These are phyloP conservation scores for Hyppa rectilinea DNA, from an alignment of 2,888 invertebrate genomes.

Conservation along the genomic window DNA sequence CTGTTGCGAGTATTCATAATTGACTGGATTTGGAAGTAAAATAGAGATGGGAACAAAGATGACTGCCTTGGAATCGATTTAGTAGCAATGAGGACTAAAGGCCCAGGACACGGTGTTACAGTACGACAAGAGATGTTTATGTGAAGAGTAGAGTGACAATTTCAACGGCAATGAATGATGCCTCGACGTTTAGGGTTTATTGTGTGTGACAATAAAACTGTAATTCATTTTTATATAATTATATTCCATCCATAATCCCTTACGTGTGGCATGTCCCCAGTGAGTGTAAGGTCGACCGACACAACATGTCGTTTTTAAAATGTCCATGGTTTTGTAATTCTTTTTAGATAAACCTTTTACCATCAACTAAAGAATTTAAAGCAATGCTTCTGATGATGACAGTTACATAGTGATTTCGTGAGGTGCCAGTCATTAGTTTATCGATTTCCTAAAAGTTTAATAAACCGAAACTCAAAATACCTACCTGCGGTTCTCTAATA, in stretches of 20 bases:
- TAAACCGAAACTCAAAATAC: neutral
- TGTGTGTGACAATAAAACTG: no score
- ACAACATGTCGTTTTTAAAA: neutral
- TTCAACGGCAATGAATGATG: no score
- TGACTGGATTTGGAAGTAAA: slow-evolving; percentile 14
- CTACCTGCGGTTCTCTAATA: neutral
- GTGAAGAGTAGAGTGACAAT: no score
- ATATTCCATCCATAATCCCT: no score
- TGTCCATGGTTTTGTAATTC: neutral
- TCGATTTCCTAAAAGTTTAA: neutral
- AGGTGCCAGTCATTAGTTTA: neutral
- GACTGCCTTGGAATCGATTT: slow-evolving; percentile 2
- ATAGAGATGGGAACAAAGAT: slow-evolving; percentile 39
- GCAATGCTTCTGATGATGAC: neutral
- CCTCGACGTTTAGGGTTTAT: no score
- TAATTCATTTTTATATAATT: no score
- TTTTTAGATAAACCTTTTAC: neutral
- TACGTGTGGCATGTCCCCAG: no score
- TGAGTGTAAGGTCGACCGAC: neutral
- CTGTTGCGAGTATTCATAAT: slow-evolving; percentile 68
- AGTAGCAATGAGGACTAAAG: neutral
- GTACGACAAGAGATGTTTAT: no score
- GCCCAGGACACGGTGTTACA: no score
- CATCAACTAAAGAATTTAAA: neutral
- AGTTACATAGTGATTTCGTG: no score